Conservation (phyloP, 2,888 invertebrate genomes). For the Coelinius sp. region DNA sequence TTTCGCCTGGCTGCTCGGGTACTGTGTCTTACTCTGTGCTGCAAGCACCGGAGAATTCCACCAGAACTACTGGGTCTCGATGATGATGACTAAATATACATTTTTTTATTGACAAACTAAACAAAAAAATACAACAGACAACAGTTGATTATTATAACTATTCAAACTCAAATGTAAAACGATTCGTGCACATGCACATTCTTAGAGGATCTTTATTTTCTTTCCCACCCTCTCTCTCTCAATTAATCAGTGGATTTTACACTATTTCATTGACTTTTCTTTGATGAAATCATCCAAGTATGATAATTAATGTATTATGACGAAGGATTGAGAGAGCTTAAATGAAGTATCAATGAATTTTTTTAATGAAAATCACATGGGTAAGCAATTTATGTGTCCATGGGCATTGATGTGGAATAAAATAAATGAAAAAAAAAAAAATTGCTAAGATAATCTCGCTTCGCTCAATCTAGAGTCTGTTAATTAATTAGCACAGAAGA, state of each 20-base stretch:
- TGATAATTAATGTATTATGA: neutral
- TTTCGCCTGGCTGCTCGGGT: slow-evolving; percentile 91
- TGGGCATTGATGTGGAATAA: neutral
- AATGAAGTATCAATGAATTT: neutral
- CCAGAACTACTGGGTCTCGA: slow-evolving; percentile 90
- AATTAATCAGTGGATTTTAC: neutral
- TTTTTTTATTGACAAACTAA: slow-evolving; percentile 37
- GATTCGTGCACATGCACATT: slow-evolving; percentile 53
- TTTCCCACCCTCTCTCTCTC: no score
- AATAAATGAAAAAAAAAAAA: slow-evolving; percentile 10
- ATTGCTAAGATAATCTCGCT: slow-evolving; percentile 55
- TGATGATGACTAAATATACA: slow-evolving; percentile 80
- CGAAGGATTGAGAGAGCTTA: neutral
- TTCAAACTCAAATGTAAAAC: slow-evolving; percentile 30
- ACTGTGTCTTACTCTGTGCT: slow-evolving; percentile 90
- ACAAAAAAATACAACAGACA: slow-evolving; percentile 32
- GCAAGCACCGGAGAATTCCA: slow-evolving; percentile 87
- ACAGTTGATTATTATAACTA: slow-evolving; percentile 38
- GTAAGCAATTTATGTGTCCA: neutral
- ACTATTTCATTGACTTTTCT: neutral
- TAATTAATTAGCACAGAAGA: slow-evolving; percentile 41
- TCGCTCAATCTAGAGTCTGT: slow-evolving; percentile 59
- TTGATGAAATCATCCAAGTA: neutral
- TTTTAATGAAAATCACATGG: neutral
- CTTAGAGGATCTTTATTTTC: slow-evolving; percentile 58